Evolutionary conservation across 2,113 vertebrate species (phyloP).

Genomic region (Phycodurus eques): DNA sequence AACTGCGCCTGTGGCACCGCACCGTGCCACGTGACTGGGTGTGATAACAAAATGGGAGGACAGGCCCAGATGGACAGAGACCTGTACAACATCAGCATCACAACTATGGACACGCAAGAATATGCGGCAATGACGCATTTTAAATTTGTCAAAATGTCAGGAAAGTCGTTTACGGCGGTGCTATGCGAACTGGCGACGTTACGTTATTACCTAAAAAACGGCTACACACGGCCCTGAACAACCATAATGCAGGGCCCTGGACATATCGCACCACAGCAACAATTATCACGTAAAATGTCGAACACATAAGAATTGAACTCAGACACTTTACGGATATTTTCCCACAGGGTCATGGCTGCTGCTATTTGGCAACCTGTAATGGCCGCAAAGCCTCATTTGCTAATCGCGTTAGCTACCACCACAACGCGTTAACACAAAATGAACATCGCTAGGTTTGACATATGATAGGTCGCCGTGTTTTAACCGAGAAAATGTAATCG

Average conservation of each 20-base stretch:
- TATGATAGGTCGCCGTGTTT: not conserved
- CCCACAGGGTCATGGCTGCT: not conserved
- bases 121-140: fast-evolving
- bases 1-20: conserved; percentile 21
- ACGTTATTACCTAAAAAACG: not conserved
- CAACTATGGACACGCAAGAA: not conserved
- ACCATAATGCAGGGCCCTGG: not conserved
- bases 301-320: not conserved
- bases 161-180: not conserved
- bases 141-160: not conserved
- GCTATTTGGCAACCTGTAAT: not conserved
- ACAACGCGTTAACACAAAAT: not conserved
- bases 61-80: not conserved
- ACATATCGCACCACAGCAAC: not conserved
- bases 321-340: not conserved
- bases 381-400: conserved; percentile 8
- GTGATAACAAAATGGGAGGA: conserved; percentile 26
- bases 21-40: conserved; percentile 51
- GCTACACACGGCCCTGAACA: conserved; percentile 12
- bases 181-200: not conserved
- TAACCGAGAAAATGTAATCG: not conserved
- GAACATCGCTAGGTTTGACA: not conserved
- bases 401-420: not conserved
- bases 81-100: not conserved
- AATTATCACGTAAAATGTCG: not conserved